A percentile compares a stretch with the other conserved stretches of the same genome.
These are phyloP conservation scores for Lethenteron reissneri DNA, from an alignment of 2,113 vertebrate genomes.

Conservation along the genomic window DNA sequence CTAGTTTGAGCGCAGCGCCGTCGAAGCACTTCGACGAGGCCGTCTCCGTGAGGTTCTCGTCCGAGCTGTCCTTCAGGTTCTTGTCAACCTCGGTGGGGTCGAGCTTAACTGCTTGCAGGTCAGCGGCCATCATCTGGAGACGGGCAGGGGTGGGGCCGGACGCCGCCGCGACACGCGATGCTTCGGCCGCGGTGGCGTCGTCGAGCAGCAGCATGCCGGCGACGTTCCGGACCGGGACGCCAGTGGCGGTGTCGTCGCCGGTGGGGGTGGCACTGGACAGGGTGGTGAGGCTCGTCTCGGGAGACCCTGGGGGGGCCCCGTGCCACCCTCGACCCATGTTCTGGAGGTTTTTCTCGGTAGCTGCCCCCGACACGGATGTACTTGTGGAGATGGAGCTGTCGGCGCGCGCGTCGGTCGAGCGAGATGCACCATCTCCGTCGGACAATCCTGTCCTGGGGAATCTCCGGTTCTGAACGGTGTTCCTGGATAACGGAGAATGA, in stretches of 20 bases:
- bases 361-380: too few species aligned
- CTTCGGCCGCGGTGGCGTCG: not conserved
- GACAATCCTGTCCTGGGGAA: too few species aligned
- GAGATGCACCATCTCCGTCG: too few species aligned
- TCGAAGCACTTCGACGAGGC: conserved; percentile 96
- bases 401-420: too few species aligned
- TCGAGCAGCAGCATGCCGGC: not conserved
- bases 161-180: not conserved
- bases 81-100: conserved; percentile 97
- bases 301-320: conserved; percentile 42
- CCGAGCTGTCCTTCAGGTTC: conserved; percentile 95
- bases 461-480: too few species aligned
- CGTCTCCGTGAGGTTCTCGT: conserved; percentile 91
- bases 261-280: conserved; percentile 25
- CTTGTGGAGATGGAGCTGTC: too few species aligned
- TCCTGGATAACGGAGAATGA: too few species aligned
- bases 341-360: not conserved
- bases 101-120: conserved; percentile 87
- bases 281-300: conserved; percentile 66
- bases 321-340: conserved; percentile 81
- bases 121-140: conserved; percentile 83
- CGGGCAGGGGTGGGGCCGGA: conserved; percentile 49
- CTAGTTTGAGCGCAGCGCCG: conserved; percentile 62
- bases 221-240: not conserved
- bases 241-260: conserved; percentile 35